These are phyloP conservation scores for Ectropis grisescens DNA, from an alignment of 1,140 invertebrate species.

Conservation along the genomic window DNA sequence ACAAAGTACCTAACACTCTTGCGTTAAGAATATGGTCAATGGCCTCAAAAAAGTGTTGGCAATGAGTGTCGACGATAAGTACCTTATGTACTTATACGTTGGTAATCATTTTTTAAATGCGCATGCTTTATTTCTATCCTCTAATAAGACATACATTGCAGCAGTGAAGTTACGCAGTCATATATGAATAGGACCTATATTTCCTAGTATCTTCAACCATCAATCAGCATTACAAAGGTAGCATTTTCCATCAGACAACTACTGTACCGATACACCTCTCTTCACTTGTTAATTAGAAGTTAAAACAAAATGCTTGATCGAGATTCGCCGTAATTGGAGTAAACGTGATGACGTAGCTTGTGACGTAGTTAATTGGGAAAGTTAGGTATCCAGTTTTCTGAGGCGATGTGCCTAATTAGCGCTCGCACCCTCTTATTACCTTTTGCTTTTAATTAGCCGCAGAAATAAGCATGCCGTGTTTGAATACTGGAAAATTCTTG, in stretches of 20 bases:
- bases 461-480: slow-evolving; percentile 26
- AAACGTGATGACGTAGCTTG: slow-evolving; percentile 17
- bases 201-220: neutral
- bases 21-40: too few relatives aligned
- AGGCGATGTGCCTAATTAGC: slow-evolving; percentile 45
- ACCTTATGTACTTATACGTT: too few relatives aligned
- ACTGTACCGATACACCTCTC: neutral
- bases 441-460: slow-evolving; percentile 46
- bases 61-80: too few relatives aligned
- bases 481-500: slow-evolving; percentile 17
- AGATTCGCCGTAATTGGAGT: too few relatives aligned
- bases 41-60: too few relatives aligned
- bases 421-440: slow-evolving; percentile 37
- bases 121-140: too few relatives aligned
- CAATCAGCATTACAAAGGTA: neutral
- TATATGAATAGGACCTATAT: neutral
- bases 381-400: slow-evolving; percentile 48
- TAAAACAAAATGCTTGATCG: neutral
- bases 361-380: slow-evolving; percentile 43
- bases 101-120: too few relatives aligned
- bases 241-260: neutral
- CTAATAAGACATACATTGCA: too few relatives aligned
- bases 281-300: neutral
- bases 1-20: too few relatives aligned
- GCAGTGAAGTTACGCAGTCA: too few relatives aligned